Conservation (phyloP, 2,888 invertebrate species). For the Clunio marinus region DNA sequence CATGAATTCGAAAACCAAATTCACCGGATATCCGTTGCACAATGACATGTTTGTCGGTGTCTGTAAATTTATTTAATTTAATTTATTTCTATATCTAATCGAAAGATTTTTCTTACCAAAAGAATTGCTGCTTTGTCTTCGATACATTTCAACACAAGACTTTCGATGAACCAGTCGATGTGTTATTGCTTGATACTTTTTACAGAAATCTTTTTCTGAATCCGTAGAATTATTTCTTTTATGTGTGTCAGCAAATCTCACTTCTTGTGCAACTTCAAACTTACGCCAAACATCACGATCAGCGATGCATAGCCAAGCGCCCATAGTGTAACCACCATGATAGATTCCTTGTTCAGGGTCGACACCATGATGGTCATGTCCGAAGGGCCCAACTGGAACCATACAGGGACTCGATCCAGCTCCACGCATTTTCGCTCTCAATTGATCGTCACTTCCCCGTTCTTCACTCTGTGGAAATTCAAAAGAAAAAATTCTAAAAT, state of each 20-base stretch:
- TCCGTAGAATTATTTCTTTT: constrained; percentile 64
- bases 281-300: constrained; percentile 65
- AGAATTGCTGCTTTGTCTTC: constrained; percentile 73
- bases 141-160: constrained; percentile 85
- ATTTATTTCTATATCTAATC: neutral
- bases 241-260: constrained; percentile 45
- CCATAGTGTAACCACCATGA: constrained; percentile 66
- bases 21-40: constrained; percentile 81
- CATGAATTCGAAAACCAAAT: constrained; percentile 93
- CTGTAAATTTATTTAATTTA: constrained; percentile 52
- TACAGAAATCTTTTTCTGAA: constrained; percentile 80
- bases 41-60: constrained; percentile 81
- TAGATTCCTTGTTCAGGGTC: constrained; percentile 60
- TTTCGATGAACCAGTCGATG: constrained; percentile 86
- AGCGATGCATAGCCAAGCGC: constrained; percentile 72
- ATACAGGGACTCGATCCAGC: constrained; percentile 66
- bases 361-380: constrained; percentile 39
- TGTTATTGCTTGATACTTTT: constrained; percentile 79
- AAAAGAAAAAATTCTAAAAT: too few species aligned
- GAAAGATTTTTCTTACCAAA: constrained; percentile 77
- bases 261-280: constrained; percentile 25
- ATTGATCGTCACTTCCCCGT: constrained; percentile 65
- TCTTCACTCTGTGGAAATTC: constrained; percentile 58
- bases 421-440: constrained; percentile 62
- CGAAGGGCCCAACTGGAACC: constrained; percentile 49